Evolutionary conservation across 1,140 invertebrate genomes (phyloP).

Genomic region (Panagrolaimus sp.): DNA sequence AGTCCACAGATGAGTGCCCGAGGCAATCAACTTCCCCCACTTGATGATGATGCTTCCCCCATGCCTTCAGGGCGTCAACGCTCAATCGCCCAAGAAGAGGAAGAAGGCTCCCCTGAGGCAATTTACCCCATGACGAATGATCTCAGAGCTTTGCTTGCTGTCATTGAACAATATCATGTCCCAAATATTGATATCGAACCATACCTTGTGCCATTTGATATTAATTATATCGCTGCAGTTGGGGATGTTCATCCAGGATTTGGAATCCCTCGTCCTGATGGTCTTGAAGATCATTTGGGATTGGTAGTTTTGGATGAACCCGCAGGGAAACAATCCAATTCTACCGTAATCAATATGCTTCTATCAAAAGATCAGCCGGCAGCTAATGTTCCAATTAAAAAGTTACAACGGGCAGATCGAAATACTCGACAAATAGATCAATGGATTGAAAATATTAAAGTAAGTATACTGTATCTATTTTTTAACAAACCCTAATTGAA

Average conservation of each 20-base stretch:
- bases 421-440: constrained; percentile 80
- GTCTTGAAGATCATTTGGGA: constrained; percentile 70
- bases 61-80: not conserved
- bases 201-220: constrained; percentile 80
- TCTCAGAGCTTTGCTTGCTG: not conserved
- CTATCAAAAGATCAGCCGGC: constrained; percentile 66
- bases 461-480: constrained; percentile 9
- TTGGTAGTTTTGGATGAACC: constrained; percentile 87
- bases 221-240: constrained; percentile 91
- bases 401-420: constrained; percentile 76
- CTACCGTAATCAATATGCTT: constrained; percentile 83
- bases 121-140: constrained; percentile 6
- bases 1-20: not conserved
- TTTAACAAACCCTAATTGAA: not conserved
- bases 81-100: not conserved
- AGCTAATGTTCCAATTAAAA: constrained; percentile 70
- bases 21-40: not conserved
- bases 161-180: not conserved
- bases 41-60: not conserved
- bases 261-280: constrained; percentile 66
- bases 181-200: not conserved
- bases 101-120: not conserved
- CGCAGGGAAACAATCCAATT: constrained; percentile 82
- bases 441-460: constrained; percentile 84
- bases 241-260: constrained; percentile 97